Conservation (phyloP, 2,113 vertebrate genomes). For the Donacobius atricapilla region DNA sequence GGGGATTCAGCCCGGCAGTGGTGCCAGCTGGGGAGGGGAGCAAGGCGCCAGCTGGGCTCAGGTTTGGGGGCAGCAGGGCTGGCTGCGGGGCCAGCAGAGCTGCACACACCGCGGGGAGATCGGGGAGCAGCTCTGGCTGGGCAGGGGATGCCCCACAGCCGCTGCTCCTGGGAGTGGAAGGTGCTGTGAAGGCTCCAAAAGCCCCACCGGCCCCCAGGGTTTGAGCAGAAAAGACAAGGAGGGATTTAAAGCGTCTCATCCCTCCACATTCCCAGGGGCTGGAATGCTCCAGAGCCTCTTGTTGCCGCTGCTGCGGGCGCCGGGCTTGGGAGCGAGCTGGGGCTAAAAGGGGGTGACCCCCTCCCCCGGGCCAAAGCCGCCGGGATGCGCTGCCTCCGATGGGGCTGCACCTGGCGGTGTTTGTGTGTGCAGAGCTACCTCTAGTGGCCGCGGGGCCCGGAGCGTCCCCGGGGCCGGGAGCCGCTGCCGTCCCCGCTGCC, state of each 20-base stretch:
- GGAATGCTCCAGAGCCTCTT: neutral
- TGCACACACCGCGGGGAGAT: rapidly evolving
- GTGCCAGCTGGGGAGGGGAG: too few relatives aligned
- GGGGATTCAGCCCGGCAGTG: neutral
- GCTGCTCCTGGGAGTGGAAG: rapidly evolving
- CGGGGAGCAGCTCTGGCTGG: neutral
- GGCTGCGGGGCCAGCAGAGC: neutral
- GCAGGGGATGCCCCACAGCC: neutral
- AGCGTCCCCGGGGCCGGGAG: neutral
- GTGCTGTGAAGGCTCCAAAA: neutral
- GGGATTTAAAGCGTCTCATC: neutral
- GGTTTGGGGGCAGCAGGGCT: neutral
- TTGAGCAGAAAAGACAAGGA: neutral
- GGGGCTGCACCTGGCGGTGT: rapidly evolving
- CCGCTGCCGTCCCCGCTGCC: rapidly evolving
- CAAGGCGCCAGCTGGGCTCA: rapidly evolving
- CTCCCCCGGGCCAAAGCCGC: rapidly evolving
- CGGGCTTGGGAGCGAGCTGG: neutral
- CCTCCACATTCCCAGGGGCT: rapidly evolving
- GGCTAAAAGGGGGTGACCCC: rapidly evolving
- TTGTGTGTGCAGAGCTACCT: slow-evolving; percentile 40
- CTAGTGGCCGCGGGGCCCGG: neutral
- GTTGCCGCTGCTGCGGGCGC: neutral
- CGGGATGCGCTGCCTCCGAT: rapidly evolving
- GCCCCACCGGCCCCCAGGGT: neutral